A percentile compares a stretch with the other conserved stretches of the same genome.
Conservation (phyloP, 1,140 invertebrate species). For the Halictus rubicundus region DNA sequence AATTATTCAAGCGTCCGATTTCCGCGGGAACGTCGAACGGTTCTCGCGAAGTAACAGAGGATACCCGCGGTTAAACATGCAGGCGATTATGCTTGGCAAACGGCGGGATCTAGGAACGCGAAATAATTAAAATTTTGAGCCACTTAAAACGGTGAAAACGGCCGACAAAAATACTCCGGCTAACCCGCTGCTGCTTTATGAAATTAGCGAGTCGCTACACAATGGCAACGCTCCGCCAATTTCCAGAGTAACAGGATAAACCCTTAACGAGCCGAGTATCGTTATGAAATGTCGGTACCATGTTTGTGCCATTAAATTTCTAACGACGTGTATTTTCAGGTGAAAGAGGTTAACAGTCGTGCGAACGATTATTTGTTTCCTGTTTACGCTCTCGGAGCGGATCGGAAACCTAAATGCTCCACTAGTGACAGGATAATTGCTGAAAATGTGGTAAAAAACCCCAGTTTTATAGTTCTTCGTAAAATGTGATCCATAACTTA, state of each 20-base stretch:
- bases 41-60: not conserved
- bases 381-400: too few species aligned
- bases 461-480: too few species aligned
- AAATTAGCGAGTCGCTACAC: slow-evolving; percentile 1
- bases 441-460: too few species aligned
- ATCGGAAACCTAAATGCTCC: too few species aligned
- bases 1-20: not conserved
- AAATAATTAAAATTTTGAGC: slow-evolving; percentile 13
- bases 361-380: too few species aligned
- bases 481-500: too few species aligned
- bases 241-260: not conserved
- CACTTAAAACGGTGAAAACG: not conserved
- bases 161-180: not conserved
- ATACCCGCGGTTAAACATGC: not conserved
- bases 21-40: not conserved
- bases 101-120: not conserved
- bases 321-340: not conserved
- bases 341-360: not conserved
- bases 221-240: not conserved
- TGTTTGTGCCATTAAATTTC: not conserved
- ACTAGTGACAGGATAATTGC: too few species aligned
- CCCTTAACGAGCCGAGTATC: slow-evolving; percentile 14
- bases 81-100: not conserved
- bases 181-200: not conserved
- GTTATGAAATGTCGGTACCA: not conserved